Percentiles rank a stretch among this genome's conserved stretches.
Evolutionary conservation across 2,888 invertebrate species (phyloP).

Genomic region (Physocephala rufipes): DNA sequence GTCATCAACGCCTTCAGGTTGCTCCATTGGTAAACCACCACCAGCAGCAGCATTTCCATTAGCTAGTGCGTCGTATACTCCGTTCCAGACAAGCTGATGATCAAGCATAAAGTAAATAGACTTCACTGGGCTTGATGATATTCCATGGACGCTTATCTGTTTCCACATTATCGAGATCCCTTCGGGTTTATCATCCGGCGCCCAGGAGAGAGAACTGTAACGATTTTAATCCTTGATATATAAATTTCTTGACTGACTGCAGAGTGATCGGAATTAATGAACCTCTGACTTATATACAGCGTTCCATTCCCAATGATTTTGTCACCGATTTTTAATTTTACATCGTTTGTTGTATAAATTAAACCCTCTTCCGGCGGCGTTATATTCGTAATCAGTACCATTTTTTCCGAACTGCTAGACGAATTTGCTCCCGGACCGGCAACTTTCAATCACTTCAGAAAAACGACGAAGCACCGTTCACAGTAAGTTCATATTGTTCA

Average conservation of each 20-base stretch:
- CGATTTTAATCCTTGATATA: background rate
- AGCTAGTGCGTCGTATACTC: conserved; percentile 50
- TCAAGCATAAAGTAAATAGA: conserved; percentile 64
- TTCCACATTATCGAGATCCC: conserved; percentile 64
- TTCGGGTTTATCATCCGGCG: conserved; percentile 56
- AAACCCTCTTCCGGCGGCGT: conserved; percentile 58
- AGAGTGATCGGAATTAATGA: too few species aligned
- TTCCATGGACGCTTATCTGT: conserved; percentile 63
- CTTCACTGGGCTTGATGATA: conserved; percentile 58
- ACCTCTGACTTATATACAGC: conserved; percentile 63
- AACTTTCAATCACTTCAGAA: background rate
- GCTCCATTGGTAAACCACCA: conserved; percentile 26
- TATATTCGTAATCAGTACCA: conserved; percentile 61
- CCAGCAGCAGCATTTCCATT: conserved; percentile 42
- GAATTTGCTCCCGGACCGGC: background rate
- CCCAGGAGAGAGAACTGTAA: conserved; percentile 61
- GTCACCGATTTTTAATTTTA: conserved; percentile 60
- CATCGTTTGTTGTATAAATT: conserved; percentile 58
- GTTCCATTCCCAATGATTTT: conserved; percentile 58
- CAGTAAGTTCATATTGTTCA: background rate
- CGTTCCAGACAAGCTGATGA: conserved; percentile 60
- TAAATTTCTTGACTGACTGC: conserved; percentile 37
- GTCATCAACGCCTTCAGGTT: conserved; percentile 45
- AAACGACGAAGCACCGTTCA: conserved; percentile 3
- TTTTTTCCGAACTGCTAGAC: conserved; percentile 42